phyloP scores from a whole-genome alignment of 1,140 invertebrate genomes.

The Listronotus bonariensis region DNA sequence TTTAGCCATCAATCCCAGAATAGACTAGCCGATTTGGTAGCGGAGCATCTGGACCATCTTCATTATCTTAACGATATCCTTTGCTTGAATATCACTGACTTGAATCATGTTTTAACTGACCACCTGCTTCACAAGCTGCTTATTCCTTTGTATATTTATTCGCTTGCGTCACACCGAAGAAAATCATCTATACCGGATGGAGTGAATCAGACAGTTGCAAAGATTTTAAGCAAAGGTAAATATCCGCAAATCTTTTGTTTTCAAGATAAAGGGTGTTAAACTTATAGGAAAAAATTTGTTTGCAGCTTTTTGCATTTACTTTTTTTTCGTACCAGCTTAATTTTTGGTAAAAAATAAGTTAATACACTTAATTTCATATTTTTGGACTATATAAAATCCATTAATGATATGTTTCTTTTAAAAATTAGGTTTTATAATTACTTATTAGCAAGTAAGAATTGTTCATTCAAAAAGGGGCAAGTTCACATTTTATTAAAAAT shows the following conservation, averaged over 20 bases:
- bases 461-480: no score
- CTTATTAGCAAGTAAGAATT: no score
- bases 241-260: no score
- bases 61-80: slow-evolving; percentile 99
- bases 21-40: slow-evolving; percentile 91
- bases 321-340: neutral
- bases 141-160: slow-evolving; percentile 94
- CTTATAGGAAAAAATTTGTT: no score
- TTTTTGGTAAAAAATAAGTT: no score
- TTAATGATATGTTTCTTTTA: no score
- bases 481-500: no score
- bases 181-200: slow-evolving; percentile 56
- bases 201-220: slow-evolving; percentile 64
- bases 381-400: no score
- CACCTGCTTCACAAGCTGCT: slow-evolving; percentile 92
- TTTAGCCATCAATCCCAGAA: slow-evolving; percentile 87
- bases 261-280: no score
- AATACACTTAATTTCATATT: no score
- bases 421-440: no score
- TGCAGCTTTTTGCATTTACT: neutral
- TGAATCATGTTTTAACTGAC: slow-evolving; percentile 95
- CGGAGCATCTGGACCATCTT: slow-evolving; percentile 96
- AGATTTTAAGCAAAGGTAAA: slow-evolving; percentile 58
- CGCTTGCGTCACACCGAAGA: slow-evolving; percentile 63
- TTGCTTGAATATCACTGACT: slow-evolving; percentile 85